Conservation (phyloP, 2,797 vertebrate species). For the Ambastaia sidthimunki region DNA sequence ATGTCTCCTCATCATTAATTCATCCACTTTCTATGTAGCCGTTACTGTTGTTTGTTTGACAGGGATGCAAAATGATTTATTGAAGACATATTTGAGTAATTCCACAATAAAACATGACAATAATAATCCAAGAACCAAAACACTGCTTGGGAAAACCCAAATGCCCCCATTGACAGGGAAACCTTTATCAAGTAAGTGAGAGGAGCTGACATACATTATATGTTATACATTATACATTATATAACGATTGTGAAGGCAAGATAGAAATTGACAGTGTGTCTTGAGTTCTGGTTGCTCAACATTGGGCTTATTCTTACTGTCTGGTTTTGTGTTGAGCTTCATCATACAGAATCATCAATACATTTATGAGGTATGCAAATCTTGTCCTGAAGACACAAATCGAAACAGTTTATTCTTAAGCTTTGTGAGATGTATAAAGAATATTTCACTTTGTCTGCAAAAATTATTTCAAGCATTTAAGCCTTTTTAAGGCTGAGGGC, state of each 20-base stretch:
- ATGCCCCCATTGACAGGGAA: background rate
- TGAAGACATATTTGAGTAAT: slow-evolving; percentile 59
- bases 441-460: background rate
- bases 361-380: background rate
- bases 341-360: slow-evolving; percentile 1
- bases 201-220: background rate
- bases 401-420: slow-evolving; percentile 2
- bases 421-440: background rate
- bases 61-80: slow-evolving; percentile 59
- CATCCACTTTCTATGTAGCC: slow-evolving; percentile 58
- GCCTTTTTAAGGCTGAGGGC: background rate
- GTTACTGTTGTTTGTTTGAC: slow-evolving; percentile 61
- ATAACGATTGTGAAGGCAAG: background rate
- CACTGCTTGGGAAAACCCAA: slow-evolving; percentile 33
- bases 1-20: slow-evolving; percentile 65
- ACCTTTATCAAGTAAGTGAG: background rate
- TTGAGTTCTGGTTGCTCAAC: slow-evolving; percentile 12
- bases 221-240: background rate
- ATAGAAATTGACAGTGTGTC: background rate
- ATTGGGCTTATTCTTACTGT: background rate
- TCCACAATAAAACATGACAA: slow-evolving; percentile 56
- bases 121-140: slow-evolving; percentile 44
- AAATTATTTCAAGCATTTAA: background rate
- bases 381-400: background rate
- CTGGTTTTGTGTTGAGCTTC: background rate